Conservation (phyloP, 1,140 invertebrate species). For the Dufourea novaeangliae region DNA sequence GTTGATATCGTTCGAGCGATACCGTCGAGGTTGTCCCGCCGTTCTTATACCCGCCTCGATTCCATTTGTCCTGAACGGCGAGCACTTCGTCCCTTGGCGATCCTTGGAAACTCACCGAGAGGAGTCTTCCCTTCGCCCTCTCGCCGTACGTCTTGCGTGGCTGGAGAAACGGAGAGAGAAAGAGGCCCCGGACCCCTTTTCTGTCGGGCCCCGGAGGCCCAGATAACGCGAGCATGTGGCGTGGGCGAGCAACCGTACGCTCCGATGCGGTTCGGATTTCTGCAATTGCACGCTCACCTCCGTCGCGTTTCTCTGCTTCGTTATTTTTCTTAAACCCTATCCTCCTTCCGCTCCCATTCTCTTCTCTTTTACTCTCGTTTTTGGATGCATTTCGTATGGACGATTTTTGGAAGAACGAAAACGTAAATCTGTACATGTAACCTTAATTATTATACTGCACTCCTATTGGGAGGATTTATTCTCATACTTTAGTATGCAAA, state of each 20-base stretch:
- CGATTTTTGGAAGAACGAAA: too few relatives aligned
- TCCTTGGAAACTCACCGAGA: constrained; percentile 58
- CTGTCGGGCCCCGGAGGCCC: constrained; percentile 34
- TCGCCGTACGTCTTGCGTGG: constrained; percentile 20
- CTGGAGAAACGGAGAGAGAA: too few relatives aligned
- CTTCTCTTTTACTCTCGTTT: background rate
- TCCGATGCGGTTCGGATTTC: constrained; percentile 71
- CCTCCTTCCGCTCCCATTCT: background rate
- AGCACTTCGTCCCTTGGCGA: constrained; percentile 36
- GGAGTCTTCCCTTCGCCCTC: constrained; percentile 27
- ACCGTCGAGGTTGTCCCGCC: constrained; percentile 35
- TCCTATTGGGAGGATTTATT: too few relatives aligned
- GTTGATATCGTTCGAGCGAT: constrained; percentile 65
- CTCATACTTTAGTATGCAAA: too few relatives aligned
- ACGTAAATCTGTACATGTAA: too few relatives aligned
- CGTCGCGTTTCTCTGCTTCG: constrained; percentile 30
- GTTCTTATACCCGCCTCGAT: too few relatives aligned
- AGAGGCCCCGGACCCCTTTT: constrained; percentile 39
- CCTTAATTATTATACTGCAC: too few relatives aligned
- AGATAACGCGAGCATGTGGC: constrained; percentile 70
- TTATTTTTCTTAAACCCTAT: background rate
- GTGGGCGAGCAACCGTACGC: constrained; percentile 74
- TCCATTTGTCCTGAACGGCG: constrained; percentile 33
- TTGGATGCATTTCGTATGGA: background rate
- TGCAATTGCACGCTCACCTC: constrained; percentile 68